Conservation (phyloP, 2,113 vertebrate genomes). For the Epinephelus lanceolatus region DNA sequence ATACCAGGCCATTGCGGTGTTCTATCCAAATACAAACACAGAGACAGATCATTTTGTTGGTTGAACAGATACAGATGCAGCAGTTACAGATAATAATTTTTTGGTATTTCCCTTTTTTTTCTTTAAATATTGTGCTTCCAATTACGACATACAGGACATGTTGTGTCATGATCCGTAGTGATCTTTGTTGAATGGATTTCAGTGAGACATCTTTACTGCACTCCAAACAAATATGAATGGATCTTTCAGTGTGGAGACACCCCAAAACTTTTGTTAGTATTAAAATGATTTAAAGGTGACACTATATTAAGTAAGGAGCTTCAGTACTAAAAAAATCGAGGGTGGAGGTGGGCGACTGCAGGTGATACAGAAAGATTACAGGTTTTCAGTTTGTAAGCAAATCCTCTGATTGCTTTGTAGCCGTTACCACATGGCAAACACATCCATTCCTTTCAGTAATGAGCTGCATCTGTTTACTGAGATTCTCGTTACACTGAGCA, state of each 20-base stretch:
- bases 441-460: constrained; percentile 6
- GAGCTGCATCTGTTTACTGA: constrained; percentile 38
- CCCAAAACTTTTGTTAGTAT: neutral
- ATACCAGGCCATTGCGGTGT: too few relatives aligned
- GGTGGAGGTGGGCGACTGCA: neutral
- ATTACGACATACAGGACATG: too few relatives aligned
- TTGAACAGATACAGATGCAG: too few relatives aligned
- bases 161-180: too few relatives aligned
- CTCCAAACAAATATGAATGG: neutral
- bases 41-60: too few relatives aligned
- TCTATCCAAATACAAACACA: too few relatives aligned
- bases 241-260: neutral
- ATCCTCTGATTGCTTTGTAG: neutral
- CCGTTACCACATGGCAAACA: constrained; percentile 3
- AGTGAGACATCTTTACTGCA: neutral
- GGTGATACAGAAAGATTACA: neutral
- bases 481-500: constrained; percentile 48
- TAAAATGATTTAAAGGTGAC: neutral
- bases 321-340: too few relatives aligned
- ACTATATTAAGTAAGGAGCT: neutral
- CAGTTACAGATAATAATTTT: too few relatives aligned
- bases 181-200: neutral
- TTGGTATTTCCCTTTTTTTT: too few relatives aligned
- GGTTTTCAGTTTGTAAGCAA: neutral
- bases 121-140: too few relatives aligned